Evolutionary conservation across 2,797 vertebrate species (phyloP).

Genomic region (Spinus olivaceus): DNA sequence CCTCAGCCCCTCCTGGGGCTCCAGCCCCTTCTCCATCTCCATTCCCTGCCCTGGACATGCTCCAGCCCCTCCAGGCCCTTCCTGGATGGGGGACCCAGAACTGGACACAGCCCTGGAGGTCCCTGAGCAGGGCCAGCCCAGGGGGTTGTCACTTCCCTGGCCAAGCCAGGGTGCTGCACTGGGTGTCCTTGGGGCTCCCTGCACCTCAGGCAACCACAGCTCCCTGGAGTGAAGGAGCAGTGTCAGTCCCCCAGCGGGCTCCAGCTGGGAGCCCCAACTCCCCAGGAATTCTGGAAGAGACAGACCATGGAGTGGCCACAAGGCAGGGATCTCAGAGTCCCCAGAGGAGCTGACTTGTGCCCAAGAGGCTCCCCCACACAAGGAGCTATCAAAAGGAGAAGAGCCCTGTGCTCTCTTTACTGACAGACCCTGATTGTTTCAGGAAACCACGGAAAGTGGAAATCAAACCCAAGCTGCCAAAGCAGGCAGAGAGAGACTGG

Average conservation of each 20-base stretch:
- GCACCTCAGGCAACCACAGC: no score
- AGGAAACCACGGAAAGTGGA: accelerated
- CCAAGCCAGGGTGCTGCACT: background rate
- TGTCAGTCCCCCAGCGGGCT: accelerated
- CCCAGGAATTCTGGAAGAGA: background rate
- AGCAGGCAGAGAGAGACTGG: accelerated
- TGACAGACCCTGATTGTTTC: no score
- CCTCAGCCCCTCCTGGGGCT: background rate
- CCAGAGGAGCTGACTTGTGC: background rate
- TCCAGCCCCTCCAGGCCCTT: background rate
- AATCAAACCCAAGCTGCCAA: background rate
- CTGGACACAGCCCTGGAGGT: background rate
- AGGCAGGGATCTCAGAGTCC: background rate
- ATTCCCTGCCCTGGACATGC: background rate
- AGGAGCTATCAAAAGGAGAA: background rate
- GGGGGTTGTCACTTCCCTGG: accelerated
- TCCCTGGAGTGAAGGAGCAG: background rate
- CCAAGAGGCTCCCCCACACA: background rate
- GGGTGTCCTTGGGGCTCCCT: background rate
- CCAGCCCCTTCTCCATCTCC: background rate
- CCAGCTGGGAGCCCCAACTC: background rate
- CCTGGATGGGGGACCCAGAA: background rate
- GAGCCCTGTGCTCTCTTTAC: background rate
- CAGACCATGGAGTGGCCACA: background rate
- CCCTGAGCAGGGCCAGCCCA: background rate